A percentile compares a stretch with the other conserved stretches of the same genome.
Evolutionary conservation across 2,888 invertebrate genomes (phyloP).

Genomic region (Tachystola acroxantha): DNA sequence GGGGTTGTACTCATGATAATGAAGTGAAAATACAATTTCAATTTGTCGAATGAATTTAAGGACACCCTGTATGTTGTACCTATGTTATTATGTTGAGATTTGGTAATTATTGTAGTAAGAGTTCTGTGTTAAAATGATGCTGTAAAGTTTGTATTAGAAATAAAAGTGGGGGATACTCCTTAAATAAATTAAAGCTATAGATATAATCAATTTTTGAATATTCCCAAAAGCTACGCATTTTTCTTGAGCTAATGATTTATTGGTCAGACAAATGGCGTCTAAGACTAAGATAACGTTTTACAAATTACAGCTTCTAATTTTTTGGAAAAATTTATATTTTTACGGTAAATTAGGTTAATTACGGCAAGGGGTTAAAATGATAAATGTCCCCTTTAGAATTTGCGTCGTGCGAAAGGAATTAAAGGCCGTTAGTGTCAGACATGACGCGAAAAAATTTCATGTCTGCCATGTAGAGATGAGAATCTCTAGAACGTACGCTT

Average conservation of each 20-base stretch:
- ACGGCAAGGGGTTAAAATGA: constrained; percentile 47
- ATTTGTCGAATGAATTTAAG: no score
- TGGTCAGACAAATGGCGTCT: not conserved
- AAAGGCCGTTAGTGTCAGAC: constrained; percentile 43
- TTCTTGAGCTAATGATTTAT: constrained; percentile 1
- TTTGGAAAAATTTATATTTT: constrained; percentile 25
- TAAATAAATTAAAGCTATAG: no score
- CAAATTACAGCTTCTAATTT: constrained; percentile 2
- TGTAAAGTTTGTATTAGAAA: no score
- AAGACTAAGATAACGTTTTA: constrained; percentile 3
- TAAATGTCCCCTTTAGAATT: constrained; percentile 58
- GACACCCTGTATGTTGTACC: no score
- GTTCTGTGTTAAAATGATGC: no score
- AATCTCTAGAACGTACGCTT: not conserved
- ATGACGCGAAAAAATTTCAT: constrained; percentile 40
- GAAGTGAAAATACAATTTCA: no score
- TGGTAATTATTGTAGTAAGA: no score
- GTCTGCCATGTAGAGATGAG: constrained; percentile 5
- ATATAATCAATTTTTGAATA: no score
- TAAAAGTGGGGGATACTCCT: no score
- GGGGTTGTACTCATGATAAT: no score
- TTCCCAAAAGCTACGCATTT: not conserved
- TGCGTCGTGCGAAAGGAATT: constrained; percentile 49
- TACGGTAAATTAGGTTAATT: constrained; percentile 54
- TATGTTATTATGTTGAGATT: no score